Evolutionary conservation across 2,797 vertebrate genomes (phyloP).

Genomic region (Syngnathus rostellatus): DNA sequence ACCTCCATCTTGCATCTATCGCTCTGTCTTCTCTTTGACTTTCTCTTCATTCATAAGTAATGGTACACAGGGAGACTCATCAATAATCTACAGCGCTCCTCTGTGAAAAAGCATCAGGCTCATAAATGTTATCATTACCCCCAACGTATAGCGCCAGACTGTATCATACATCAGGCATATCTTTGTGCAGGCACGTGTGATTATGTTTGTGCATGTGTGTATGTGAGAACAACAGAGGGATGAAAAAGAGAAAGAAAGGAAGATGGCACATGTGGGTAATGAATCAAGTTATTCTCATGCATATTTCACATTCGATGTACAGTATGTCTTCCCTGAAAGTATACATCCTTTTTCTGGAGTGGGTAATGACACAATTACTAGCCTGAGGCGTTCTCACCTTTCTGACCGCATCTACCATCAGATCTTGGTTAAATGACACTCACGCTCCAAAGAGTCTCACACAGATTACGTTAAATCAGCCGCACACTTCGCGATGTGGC

Average conservation of each 20-base stretch:
- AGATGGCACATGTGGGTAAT: slow-evolving; percentile 20
- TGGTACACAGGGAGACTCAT: slow-evolving; percentile 61
- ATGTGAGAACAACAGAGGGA: background rate
- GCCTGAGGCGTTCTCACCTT: slow-evolving; percentile 9
- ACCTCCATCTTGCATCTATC: slow-evolving; percentile 52
- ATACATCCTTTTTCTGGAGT: slow-evolving; percentile 24
- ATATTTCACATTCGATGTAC: slow-evolving; percentile 23
- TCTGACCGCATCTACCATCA: slow-evolving; percentile 11
- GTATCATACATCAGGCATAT: slow-evolving; percentile 37
- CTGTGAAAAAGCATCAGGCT: slow-evolving; percentile 56
- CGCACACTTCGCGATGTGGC: background rate
- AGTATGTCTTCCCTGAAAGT: slow-evolving; percentile 11
- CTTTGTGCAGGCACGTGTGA: slow-evolving; percentile 21
- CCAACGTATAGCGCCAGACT: slow-evolving; percentile 35
- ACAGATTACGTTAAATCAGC: background rate
- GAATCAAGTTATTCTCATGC: slow-evolving; percentile 31
- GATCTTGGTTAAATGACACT: slow-evolving; percentile 3
- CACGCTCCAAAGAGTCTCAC: background rate
- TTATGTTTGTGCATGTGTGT: slow-evolving; percentile 21
- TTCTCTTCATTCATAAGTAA: slow-evolving; percentile 71
- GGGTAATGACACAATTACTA: slow-evolving; percentile 6
- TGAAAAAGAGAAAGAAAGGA: slow-evolving; percentile 6
- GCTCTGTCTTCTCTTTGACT: slow-evolving; percentile 29
- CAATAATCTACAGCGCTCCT: slow-evolving; percentile 60
- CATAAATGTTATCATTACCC: slow-evolving; percentile 67